Percentiles rank a stretch among this genome's conserved stretches.
phyloP scores from a whole-genome alignment of 2,888 invertebrate species.

The Oligia strigilis region DNA sequence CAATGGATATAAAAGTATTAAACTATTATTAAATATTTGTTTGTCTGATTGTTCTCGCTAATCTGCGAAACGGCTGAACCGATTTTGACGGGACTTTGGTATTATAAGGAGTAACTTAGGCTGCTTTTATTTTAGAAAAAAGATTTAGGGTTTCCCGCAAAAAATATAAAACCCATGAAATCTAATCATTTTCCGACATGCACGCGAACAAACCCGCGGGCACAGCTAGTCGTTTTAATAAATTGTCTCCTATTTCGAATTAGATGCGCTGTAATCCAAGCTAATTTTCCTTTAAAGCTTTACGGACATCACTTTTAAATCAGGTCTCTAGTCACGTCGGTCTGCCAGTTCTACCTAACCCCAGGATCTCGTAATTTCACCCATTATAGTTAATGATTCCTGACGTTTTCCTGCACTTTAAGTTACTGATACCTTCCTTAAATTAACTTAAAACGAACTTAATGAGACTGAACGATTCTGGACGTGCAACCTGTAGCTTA shows the following conservation, averaged over 20 bases:
- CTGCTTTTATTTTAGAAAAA: too few species aligned
- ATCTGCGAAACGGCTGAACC: too few species aligned
- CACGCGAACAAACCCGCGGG: too few species aligned
- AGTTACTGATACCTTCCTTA: not conserved
- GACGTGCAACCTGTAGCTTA: constrained; percentile 12
- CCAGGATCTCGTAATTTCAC: not conserved
- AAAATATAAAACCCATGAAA: too few species aligned
- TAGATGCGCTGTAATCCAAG: not conserved
- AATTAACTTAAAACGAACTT: constrained; percentile 14
- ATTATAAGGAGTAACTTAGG: too few species aligned
- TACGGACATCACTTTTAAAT: not conserved
- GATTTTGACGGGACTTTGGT: too few species aligned
- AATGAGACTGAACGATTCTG: constrained; percentile 4
- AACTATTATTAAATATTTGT: too few species aligned
- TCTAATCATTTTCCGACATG: too few species aligned
- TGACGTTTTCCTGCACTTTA: not conserved
- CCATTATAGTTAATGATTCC: not conserved
- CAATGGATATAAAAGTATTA: too few species aligned
- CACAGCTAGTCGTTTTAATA: not conserved
- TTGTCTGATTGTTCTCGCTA: too few species aligned
- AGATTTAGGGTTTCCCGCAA: too few species aligned
- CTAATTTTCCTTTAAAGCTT: not conserved
- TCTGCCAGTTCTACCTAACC: not conserved
- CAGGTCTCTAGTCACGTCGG: not conserved
- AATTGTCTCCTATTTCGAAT: not conserved